Percentiles rank a stretch among this genome's conserved stretches.
Conservation (phyloP, 2,888 invertebrate species). For the Tenthredo amoena region DNA sequence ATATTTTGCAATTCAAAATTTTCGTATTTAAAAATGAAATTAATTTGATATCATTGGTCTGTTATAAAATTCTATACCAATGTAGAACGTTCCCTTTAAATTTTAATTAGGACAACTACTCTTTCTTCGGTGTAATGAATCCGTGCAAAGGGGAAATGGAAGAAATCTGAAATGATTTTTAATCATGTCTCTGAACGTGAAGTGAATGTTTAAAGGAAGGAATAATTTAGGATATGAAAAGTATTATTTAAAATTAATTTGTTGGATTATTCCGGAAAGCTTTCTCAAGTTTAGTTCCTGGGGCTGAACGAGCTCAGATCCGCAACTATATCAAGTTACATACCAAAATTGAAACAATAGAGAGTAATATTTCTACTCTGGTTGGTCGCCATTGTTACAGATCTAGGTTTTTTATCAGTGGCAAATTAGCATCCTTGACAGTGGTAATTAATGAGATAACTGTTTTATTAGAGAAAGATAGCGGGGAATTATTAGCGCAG, state of each 20-base stretch:
- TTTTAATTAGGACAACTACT: no score
- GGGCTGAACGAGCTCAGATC: not conserved
- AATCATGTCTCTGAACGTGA: not conserved
- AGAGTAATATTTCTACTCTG: constrained; percentile 40
- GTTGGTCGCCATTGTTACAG: constrained; percentile 8
- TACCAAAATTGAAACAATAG: constrained; percentile 40
- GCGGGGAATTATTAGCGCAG: constrained; percentile 50
- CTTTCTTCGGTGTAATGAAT: no score
- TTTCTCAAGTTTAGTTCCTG: constrained; percentile 9
- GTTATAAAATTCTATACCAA: no score
- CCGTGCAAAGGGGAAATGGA: no score
- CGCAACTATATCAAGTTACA: not conserved
- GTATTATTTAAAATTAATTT: not conserved
- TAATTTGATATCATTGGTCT: no score
- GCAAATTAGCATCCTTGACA: constrained; percentile 42
- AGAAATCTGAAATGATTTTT: not conserved
- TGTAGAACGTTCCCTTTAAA: no score
- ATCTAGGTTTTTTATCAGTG: constrained; percentile 38
- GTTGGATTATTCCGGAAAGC: not conserved
- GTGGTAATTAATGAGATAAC: constrained; percentile 52
- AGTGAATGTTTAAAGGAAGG: not conserved
- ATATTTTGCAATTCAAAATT: no score
- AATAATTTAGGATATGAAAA: not conserved
- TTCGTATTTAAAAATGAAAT: no score
- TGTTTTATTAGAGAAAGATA: constrained; percentile 50